A percentile compares a stretch with the other conserved stretches of the same genome.
Evolutionary conservation across 2,797 vertebrate species (phyloP).

Genomic region (Sebastes iracundus): DNA sequence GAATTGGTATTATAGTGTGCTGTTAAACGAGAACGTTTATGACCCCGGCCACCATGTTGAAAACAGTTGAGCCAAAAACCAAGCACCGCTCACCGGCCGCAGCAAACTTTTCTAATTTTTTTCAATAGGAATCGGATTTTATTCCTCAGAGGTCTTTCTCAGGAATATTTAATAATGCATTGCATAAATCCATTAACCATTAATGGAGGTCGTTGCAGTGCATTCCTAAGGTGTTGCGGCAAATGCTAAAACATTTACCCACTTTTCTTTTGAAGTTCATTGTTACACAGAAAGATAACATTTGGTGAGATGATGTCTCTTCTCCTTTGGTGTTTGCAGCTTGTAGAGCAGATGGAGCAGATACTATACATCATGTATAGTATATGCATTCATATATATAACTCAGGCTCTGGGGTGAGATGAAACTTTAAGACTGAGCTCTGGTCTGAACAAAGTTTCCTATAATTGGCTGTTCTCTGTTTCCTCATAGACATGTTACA

Average conservation of each 20-base stretch:
- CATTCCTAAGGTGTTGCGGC: neutral
- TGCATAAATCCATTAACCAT: slow-evolving; percentile 4
- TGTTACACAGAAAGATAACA: neutral
- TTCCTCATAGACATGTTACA: neutral
- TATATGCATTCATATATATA: neutral
- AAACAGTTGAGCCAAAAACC: neutral
- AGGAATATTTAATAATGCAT: slow-evolving; percentile 25
- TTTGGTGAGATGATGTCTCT: neutral
- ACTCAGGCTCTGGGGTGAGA: neutral
- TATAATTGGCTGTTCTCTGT: neutral
- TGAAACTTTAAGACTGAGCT: neutral
- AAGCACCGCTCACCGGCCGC: neutral
- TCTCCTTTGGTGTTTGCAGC: neutral
- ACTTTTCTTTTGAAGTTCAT: neutral
- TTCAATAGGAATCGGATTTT: neutral
- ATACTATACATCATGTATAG: neutral
- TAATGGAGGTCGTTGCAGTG: neutral
- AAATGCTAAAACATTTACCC: neutral
- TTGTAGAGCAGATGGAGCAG: neutral
- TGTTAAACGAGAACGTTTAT: neutral
- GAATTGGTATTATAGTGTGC: neutral
- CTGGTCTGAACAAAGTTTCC: neutral
- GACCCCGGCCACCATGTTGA: neutral
- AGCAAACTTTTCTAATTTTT: neutral
- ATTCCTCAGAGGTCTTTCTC: neutral